phyloP scores from a whole-genome alignment of 2,888 invertebrate genomes.

The Heliconius aoede region DNA sequence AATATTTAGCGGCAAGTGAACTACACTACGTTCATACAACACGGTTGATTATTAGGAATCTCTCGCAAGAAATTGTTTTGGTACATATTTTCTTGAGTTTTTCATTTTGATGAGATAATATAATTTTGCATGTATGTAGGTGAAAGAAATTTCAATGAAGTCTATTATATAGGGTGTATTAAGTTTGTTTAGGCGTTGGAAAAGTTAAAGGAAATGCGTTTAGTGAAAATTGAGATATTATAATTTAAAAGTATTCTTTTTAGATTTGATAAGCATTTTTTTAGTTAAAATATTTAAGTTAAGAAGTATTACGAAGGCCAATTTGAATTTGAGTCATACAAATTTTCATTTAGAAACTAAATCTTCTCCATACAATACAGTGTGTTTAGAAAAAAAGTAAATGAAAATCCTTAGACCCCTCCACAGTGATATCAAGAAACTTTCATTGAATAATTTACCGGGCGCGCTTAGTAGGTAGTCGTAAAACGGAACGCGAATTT shows the following conservation, averaged over 20 bases:
- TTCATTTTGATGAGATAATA: neutral
- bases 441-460: conserved; percentile 76
- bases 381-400: neutral
- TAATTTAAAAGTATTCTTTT: neutral
- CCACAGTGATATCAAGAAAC: conserved; percentile 59
- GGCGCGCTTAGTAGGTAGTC: conserved; percentile 73
- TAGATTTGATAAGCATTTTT: neutral
- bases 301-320: neutral
- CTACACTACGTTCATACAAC: conserved; percentile 77
- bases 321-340: no score
- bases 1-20: conserved; percentile 76
- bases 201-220: neutral
- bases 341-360: neutral
- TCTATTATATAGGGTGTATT: neutral
- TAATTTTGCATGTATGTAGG: neutral
- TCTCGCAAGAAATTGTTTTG: conserved; percentile 61
- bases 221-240: neutral
- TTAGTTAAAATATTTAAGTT: neutral
- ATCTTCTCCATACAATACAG: neutral
- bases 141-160: neutral
- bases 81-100: conserved; percentile 43
- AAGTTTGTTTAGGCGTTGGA: neutral
- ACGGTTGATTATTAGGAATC: conserved; percentile 80
- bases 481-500: conserved; percentile 80
- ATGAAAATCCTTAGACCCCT: conserved; percentile 49